A percentile compares a stretch with the other conserved stretches of the same genome.
Evolutionary conservation across 2,888 invertebrate genomes (phyloP).

Genomic region (Ypsolopha sequella): DNA sequence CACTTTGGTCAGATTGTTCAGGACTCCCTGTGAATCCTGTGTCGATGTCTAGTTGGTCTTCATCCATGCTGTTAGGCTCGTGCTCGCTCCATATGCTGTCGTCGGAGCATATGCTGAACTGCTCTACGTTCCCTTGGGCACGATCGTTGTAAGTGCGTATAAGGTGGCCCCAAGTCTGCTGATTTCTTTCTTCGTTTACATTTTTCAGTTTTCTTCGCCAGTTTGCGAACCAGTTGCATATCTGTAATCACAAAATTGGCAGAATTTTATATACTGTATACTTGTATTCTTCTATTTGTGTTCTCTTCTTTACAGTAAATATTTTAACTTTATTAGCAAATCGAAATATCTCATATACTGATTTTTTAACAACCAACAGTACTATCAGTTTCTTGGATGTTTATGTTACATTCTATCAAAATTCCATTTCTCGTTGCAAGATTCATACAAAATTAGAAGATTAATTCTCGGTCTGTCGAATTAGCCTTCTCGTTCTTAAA

Average conservation of each 20-base stretch:
- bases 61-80: conserved; percentile 42
- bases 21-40: conserved; percentile 33
- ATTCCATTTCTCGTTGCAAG: too few relatives aligned
- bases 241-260: conserved; percentile 51
- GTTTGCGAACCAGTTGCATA: conserved; percentile 88
- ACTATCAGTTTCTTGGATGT: too few relatives aligned
- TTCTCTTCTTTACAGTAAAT: too few relatives aligned
- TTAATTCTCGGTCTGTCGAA: too few relatives aligned
- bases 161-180: conserved; percentile 80
- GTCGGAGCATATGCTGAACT: conserved; percentile 82
- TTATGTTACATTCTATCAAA: too few relatives aligned
- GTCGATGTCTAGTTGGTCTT: conserved; percentile 22
- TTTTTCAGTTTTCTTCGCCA: conserved; percentile 85
- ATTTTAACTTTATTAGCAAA: too few relatives aligned
- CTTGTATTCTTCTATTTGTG: too few relatives aligned
- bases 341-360: too few relatives aligned
- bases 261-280: neutral
- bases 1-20: conserved; percentile 29
- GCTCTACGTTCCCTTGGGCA: conserved; percentile 83
- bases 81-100: conserved; percentile 84
- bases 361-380: too few relatives aligned
- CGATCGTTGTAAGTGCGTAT: conserved; percentile 80
- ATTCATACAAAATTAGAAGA: too few relatives aligned
- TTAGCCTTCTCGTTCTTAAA: too few relatives aligned
- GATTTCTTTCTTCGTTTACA: conserved; percentile 76